phyloP scores from a whole-genome alignment of 2,888 invertebrate genomes.

The Stomorhina lunata region DNA sequence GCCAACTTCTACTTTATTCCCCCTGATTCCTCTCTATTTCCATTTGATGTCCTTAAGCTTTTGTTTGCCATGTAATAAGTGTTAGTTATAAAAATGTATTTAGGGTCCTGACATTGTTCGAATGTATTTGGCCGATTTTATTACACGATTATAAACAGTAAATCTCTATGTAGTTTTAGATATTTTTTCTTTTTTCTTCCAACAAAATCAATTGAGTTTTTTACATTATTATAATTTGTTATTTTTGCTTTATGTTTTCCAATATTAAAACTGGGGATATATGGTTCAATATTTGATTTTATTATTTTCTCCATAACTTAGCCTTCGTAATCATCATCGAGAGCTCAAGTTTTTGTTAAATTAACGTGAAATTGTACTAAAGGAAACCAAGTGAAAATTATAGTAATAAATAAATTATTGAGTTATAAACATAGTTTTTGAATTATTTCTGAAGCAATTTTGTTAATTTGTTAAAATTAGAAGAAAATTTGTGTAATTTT shows the following conservation, averaged over 20 bases:
- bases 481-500: too few species aligned
- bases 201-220: conserved; percentile 34
- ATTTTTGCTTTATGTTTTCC: background rate
- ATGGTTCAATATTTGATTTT: conserved; percentile 18
- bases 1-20: background rate
- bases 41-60: background rate
- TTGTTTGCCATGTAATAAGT: background rate
- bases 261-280: background rate
- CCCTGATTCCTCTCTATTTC: background rate
- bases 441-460: background rate
- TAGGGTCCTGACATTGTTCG: background rate
- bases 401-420: too few species aligned
- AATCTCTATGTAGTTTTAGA: background rate
- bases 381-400: too few species aligned
- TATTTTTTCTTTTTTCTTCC: background rate
- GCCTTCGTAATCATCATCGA: background rate
- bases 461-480: too few species aligned
- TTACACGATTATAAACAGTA: conserved; percentile 2
- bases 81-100: background rate
- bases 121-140: conserved; percentile 18
- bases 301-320: background rate
- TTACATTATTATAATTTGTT: conserved; percentile 26
- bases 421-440: too few species aligned
- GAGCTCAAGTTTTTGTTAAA: background rate
- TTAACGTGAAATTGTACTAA: too few species aligned